These are phyloP conservation scores for Ceratothoa steindachneri DNA, from an alignment of 2,888 invertebrate genomes.

Conservation along the genomic window DNA sequence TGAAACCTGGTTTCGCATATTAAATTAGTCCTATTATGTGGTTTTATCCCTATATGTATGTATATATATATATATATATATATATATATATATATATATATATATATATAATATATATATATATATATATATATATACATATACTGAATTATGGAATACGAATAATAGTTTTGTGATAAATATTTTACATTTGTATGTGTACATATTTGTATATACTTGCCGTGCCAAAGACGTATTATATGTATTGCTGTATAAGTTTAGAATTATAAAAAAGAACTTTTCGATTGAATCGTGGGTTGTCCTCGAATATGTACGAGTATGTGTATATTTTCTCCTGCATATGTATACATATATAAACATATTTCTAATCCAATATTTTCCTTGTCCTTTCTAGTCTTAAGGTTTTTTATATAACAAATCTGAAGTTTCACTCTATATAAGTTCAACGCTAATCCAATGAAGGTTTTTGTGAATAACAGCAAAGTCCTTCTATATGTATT, in stretches of 20 bases:
- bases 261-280: too few relatives aligned
- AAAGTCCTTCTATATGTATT: too few relatives aligned
- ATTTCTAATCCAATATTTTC: background rate
- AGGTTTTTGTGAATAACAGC: too few relatives aligned
- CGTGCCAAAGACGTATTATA: background rate
- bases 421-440: too few relatives aligned
- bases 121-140: conserved; percentile 8
- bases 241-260: background rate
- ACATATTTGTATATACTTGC: background rate
- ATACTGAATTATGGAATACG: background rate
- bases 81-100: background rate
- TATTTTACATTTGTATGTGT: background rate
- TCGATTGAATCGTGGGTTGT: too few relatives aligned
- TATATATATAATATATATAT: background rate
- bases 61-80: background rate
- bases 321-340: background rate
- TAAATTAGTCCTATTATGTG: too few relatives aligned
- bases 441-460: too few relatives aligned
- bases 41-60: too few relatives aligned
- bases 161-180: too few relatives aligned
- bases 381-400: too few relatives aligned
- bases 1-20: too few relatives aligned
- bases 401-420: too few relatives aligned
- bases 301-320: background rate
- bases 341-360: background rate